Base-by-base conservation (phyloP, 2,797 vertebrate species). In the Spinus pinus region DNA sequence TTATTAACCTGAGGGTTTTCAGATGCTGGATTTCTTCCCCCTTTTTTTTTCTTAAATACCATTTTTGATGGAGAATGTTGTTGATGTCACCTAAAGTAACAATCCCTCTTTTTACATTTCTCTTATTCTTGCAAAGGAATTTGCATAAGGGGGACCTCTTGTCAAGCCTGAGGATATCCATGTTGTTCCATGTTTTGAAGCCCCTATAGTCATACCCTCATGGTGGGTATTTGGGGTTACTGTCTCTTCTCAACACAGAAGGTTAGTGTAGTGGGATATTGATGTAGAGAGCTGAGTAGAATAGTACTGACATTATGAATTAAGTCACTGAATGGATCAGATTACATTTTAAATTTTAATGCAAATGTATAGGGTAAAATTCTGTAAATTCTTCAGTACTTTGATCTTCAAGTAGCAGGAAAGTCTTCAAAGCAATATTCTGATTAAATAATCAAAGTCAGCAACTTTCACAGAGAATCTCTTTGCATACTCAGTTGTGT, bases 261-360 rank as follows among this genome's bases (percentile, higher is more conserved):
- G 35, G 20, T 42, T 75, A 41, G 3, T 47, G 28, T 28, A 65
- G n/a, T 33, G 77, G 44, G 10, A 30, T 72, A 20, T 44, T 58
- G 70, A 54, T 51, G 11, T 18, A 49, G 44, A 35, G 42, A 47
- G 10, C 24, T 60, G 23, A 39, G 22, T 37, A 81, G 56, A 81
- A 46, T 47, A 41, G 25, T 47, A 82, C 0, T 77, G 31, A 77
- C 58, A 46, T 70, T 57, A 64, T 70, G 8, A 79, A 78, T 58
- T 47, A 69, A 72, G 41, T 72, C 47, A 58, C 31, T 53, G 51
- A 73, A 62, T 65, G 19, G 18, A 56, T 70, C 47, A 51, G 54
- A 62, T 56, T 33, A 13, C 17, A 37, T 60, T 86, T 92, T 49
- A 81, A 70, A 87, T 82, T 91, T 82, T 71, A 91, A 66, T 85